Evolutionary conservation across 2,888 invertebrate species (phyloP).

Genomic region (Aproaerema taeniolella): DNA sequence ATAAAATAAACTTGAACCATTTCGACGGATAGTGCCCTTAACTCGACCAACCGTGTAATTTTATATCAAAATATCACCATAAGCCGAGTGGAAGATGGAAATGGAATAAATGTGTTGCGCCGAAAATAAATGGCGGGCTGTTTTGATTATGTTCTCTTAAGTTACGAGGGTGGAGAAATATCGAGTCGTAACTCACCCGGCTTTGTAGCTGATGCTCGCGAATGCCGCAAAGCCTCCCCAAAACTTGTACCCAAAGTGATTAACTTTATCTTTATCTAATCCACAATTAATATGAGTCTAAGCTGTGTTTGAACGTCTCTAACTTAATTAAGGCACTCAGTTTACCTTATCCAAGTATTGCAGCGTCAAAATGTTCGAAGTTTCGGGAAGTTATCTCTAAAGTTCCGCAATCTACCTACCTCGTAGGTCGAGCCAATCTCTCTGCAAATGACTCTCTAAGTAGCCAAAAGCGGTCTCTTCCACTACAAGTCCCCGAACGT

Average conservation of each 20-base stretch:
- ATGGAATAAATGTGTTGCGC: conserved; percentile 31
- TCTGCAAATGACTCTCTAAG: conserved; percentile 67
- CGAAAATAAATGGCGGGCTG: conserved; percentile 21
- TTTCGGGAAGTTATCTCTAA: conserved; percentile 68
- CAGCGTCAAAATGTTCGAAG: conserved; percentile 71
- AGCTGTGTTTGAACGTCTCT: conserved; percentile 47
- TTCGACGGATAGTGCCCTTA: conserved; percentile 28
- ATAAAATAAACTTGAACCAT: conserved; percentile 31
- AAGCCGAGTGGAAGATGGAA: conserved; percentile 34
- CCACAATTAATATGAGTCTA: conserved; percentile 39
- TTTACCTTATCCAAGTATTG: conserved; percentile 71
- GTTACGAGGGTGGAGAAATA: conserved; percentile 1
- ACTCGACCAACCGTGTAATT: conserved; percentile 30
- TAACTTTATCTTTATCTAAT: conserved; percentile 33
- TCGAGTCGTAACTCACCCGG: conserved; percentile 1
- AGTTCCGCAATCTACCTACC: conserved; percentile 71
- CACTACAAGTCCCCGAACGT: conserved; percentile 44
- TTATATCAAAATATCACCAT: conserved; percentile 37
- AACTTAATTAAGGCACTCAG: conserved; percentile 68
- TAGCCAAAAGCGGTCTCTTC: conserved; percentile 56
- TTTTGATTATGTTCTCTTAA: conserved; percentile 7
- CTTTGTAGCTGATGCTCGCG: not conserved
- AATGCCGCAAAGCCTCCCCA: conserved; percentile 6
- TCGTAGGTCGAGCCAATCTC: conserved; percentile 65
- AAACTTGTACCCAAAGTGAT: conserved; percentile 14